These are phyloP conservation scores for Eciton burchellii DNA, from an alignment of 1,140 invertebrate genomes.

Conservation along the genomic window DNA sequence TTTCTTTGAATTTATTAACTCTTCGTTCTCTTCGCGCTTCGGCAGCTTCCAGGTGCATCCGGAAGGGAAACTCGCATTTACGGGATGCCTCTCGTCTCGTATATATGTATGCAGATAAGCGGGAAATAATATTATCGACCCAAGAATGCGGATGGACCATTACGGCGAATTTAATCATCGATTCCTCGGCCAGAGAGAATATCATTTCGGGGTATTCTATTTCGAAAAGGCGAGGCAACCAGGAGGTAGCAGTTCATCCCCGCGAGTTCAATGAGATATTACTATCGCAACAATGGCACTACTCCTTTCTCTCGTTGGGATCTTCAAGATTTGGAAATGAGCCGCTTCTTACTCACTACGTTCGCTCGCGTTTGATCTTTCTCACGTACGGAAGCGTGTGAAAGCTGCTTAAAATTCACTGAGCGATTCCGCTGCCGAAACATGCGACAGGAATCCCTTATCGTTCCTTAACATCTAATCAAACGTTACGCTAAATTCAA, in stretches of 20 bases:
- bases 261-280: slow-evolving; percentile 50
- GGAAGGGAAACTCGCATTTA: neutral
- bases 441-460: slow-evolving; percentile 44
- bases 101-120: slow-evolving; percentile 47
- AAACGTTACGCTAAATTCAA: slow-evolving; percentile 15
- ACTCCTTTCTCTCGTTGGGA: slow-evolving; percentile 5
- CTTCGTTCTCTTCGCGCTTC: too few relatives aligned
- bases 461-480: too few relatives aligned
- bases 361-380: neutral
- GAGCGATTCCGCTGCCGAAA: neutral
- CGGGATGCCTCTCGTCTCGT: slow-evolving; percentile 2
- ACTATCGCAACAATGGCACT: slow-evolving; percentile 29
- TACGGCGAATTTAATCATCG: slow-evolving; percentile 53
- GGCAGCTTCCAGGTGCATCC: neutral
- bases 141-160: slow-evolving; percentile 18
- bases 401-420: slow-evolving; percentile 40
- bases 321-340: neutral
- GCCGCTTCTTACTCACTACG: neutral
- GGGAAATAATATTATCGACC: slow-evolving; percentile 55
- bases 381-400: neutral
- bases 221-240: slow-evolving; percentile 29
- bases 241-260: slow-evolving; percentile 34
- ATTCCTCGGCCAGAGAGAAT: slow-evolving; percentile 29
- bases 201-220: slow-evolving; percentile 23
- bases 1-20: slow-evolving; percentile 47